Conservation (phyloP, 2,888 invertebrate genomes). For the Capitulum mitella region DNA sequence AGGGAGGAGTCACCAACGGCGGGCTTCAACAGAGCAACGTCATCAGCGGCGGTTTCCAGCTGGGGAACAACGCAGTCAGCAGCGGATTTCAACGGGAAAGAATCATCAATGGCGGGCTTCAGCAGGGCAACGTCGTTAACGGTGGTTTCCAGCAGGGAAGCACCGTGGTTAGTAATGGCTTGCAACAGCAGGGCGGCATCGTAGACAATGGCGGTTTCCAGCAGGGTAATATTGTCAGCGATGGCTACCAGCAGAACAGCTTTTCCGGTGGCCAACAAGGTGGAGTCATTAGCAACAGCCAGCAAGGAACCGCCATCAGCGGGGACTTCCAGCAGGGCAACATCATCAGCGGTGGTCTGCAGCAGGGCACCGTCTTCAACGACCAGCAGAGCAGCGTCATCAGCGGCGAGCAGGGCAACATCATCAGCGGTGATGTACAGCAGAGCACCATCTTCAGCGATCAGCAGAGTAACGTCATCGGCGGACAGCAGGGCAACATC, state of each 20-base stretch:
- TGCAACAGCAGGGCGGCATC: neutral
- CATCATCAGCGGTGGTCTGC: no score
- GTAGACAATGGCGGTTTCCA: neutral
- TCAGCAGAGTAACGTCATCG: neutral
- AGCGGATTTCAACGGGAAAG: neutral
- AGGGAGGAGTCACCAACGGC: neutral
- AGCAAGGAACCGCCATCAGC: neutral
- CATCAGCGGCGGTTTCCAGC: neutral
- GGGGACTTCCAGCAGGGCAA: neutral
- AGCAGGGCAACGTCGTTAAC: neutral
- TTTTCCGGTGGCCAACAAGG: no score
- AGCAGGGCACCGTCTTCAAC: no score
- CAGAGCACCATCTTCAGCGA: neutral
- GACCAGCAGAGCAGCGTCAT: neutral
- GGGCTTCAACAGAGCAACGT: neutral
- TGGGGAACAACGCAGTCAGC: neutral
- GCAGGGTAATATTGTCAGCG: neutral
- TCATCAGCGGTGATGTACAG: neutral
- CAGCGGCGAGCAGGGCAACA: neutral
- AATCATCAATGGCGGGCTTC: neutral
- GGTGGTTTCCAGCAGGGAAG: no score
- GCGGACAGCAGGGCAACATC: no score
- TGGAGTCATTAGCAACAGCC: no score
- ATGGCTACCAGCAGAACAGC: neutral
- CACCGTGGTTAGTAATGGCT: neutral